Conservation (phyloP, 2,797 vertebrate genomes). For the Enteromius mattozi region DNA sequence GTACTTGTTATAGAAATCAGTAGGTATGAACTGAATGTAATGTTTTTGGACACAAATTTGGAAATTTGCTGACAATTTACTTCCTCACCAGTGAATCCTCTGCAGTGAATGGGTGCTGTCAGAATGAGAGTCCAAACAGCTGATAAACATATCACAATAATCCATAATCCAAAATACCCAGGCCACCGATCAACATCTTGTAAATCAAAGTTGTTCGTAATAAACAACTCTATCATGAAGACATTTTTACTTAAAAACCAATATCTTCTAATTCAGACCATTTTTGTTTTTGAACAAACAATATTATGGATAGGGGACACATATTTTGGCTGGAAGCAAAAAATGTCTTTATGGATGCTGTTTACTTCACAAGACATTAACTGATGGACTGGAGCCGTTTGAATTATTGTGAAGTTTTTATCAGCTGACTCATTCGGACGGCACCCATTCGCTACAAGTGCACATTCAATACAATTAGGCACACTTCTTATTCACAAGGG, state of each 20-base stretch:
- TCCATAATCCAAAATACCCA: neutral
- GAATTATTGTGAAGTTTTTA: neutral
- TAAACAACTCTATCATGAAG: neutral
- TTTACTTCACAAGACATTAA: neutral
- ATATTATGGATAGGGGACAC: neutral
- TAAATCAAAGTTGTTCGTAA: neutral
- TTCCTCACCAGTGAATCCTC: neutral
- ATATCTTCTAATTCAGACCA: neutral
- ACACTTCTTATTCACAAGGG: neutral
- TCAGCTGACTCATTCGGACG: neutral
- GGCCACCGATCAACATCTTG: neutral
- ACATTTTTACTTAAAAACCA: neutral
- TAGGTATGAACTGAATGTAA: neutral
- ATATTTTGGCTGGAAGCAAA: neutral
- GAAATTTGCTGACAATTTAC: neutral
- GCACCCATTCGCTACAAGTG: neutral
- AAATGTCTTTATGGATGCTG: neutral
- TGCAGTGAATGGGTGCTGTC: neutral
- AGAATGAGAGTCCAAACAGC: neutral
- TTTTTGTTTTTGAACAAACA: neutral
- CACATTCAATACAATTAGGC: neutral
- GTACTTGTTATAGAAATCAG: neutral
- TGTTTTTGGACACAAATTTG: neutral
- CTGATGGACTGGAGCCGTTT: neutral
- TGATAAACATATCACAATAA: neutral